Percentiles rank a stretch among this genome's conserved stretches.
These are phyloP conservation scores for Sphinx pinastri DNA, from an alignment of 2,888 invertebrate genomes.

Conservation along the genomic window DNA sequence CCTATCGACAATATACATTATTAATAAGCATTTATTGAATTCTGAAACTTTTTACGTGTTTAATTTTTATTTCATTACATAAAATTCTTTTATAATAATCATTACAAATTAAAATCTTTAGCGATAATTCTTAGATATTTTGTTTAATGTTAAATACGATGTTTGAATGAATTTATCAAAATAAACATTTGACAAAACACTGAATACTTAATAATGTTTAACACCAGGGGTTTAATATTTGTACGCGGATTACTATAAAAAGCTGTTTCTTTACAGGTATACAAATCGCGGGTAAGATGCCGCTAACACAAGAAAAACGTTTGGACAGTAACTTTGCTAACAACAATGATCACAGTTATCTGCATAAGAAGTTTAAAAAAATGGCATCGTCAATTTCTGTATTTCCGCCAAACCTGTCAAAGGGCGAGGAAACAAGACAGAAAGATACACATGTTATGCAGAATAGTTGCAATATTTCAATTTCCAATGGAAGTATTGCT, in stretches of 20 bases:
- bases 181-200: too few species aligned
- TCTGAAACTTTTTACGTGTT: neutral
- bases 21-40: conserved; percentile 7
- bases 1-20: conserved; percentile 42
- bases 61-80: neutral
- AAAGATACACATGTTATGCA: conserved; percentile 64
- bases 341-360: conserved; percentile 89
- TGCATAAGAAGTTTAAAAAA: conserved; percentile 97
- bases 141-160: too few species aligned
- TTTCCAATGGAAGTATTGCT: conserved; percentile 76
- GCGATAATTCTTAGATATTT: too few species aligned
- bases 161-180: too few species aligned
- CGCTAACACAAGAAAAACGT: conserved; percentile 80
- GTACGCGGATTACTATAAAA: neutral
- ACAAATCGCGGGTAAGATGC: conserved; percentile 74
- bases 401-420: conserved; percentile 63
- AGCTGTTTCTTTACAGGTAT: conserved; percentile 65
- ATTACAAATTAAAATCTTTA: neutral
- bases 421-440: conserved; percentile 62
- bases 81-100: neutral
- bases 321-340: conserved; percentile 77
- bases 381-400: conserved; percentile 86
- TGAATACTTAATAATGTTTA: too few species aligned
- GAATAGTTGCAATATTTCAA: conserved; percentile 62
- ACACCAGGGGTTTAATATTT: neutral